These are phyloP conservation scores for Coenonympha glycerion DNA, from an alignment of 2,888 invertebrate species.

Conservation along the genomic window DNA sequence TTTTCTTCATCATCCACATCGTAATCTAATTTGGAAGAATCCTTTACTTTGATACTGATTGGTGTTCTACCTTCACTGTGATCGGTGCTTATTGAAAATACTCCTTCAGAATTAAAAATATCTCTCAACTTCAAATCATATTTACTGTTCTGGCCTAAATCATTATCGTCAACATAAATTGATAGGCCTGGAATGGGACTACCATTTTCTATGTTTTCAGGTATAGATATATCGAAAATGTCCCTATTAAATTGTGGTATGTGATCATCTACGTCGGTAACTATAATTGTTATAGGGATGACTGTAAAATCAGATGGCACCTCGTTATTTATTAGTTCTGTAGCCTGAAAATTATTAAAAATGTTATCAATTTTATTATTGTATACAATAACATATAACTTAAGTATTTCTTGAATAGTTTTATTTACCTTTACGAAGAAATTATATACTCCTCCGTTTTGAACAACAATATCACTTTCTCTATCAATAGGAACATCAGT, in stretches of 20 bases:
- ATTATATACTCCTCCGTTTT: slow-evolving; percentile 86
- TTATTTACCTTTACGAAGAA: slow-evolving; percentile 77
- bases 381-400: background rate
- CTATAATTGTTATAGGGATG: slow-evolving; percentile 83
- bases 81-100: slow-evolving; percentile 79
- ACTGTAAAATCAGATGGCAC: slow-evolving; percentile 81
- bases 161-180: slow-evolving; percentile 83
- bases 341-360: slow-evolving; percentile 68
- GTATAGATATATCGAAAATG: slow-evolving; percentile 80
- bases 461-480: slow-evolving; percentile 82
- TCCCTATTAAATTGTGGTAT: slow-evolving; percentile 81
- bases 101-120: slow-evolving; percentile 74
- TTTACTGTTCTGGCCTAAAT: slow-evolving; percentile 83
- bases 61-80: slow-evolving; percentile 84
- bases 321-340: slow-evolving; percentile 83
- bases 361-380: background rate
- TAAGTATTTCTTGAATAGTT: background rate
- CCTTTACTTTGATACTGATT: slow-evolving; percentile 81
- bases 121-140: slow-evolving; percentile 79
- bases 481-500: slow-evolving; percentile 81
- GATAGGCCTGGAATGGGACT: slow-evolving; percentile 83
- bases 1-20: slow-evolving; percentile 78
- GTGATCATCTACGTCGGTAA: slow-evolving; percentile 87
- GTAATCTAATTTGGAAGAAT: slow-evolving; percentile 81
- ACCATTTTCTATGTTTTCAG: slow-evolving; percentile 83